These are phyloP conservation scores for Metacarcinus magister DNA, from an alignment of 2,888 invertebrate species.

Conservation along the genomic window DNA sequence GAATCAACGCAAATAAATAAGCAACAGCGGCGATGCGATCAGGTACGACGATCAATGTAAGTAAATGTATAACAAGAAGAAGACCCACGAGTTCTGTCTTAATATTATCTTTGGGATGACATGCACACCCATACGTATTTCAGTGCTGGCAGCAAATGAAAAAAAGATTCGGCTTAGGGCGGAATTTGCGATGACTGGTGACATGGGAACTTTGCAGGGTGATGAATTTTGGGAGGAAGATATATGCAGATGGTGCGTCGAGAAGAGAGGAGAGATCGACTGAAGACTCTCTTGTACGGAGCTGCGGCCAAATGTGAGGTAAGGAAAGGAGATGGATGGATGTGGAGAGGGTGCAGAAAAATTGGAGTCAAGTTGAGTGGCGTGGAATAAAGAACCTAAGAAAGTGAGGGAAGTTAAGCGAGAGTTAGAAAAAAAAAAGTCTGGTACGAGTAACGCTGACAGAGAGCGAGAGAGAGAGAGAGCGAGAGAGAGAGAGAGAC, in stretches of 20 bases:
- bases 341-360: neutral
- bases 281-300: neutral
- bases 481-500: neutral
- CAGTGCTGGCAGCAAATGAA: neutral
- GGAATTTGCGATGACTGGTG: neutral
- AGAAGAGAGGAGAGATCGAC: neutral
- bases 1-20: neutral
- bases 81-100: neutral
- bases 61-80: neutral
- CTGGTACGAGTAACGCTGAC: neutral
- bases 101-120: neutral
- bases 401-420: neutral
- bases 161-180: neutral
- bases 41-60: neutral
- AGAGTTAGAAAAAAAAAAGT: neutral
- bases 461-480: neutral
- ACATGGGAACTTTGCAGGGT: neutral
- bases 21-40: neutral
- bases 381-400: conserved; percentile 22
- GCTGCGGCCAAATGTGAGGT: neutral
- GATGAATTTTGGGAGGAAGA: neutral
- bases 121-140: neutral
- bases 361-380: neutral
- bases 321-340: neutral
- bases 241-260: neutral